phyloP scores from a whole-genome alignment of 2,888 invertebrate species.

The Druceiella hillmani region DNA sequence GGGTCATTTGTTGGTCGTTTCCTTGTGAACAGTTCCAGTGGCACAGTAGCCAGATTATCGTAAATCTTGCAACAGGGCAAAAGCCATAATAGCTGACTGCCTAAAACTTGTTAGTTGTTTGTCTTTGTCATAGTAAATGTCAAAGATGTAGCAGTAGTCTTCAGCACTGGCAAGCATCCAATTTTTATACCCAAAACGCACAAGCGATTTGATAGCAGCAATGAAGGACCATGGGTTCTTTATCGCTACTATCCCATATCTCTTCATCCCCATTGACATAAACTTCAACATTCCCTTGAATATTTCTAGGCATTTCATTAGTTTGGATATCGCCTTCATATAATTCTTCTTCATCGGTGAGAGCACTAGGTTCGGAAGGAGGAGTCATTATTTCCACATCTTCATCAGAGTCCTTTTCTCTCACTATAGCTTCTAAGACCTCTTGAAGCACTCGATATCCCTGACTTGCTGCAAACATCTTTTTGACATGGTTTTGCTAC shows the following conservation, averaged over 20 bases:
- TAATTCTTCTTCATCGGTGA: conserved; percentile 2
- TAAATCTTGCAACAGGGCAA: too few relatives aligned
- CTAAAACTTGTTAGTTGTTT: too few relatives aligned
- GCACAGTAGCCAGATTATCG: too few relatives aligned
- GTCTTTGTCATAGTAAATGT: too few relatives aligned
- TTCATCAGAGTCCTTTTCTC: conserved; percentile 1
- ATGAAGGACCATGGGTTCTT: background rate
- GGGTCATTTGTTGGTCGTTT: too few relatives aligned
- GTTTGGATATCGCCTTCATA: background rate
- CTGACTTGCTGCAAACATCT: background rate
- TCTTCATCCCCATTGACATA: conserved; percentile 1
- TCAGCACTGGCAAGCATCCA: conserved; percentile 6
- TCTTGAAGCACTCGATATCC: background rate
- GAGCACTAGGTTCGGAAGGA: conserved; percentile 3
- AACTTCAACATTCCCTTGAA: conserved; percentile 3
- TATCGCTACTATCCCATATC: conserved; percentile 2
- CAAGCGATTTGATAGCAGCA: background rate
- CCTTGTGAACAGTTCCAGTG: too few relatives aligned
- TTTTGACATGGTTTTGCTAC: background rate
- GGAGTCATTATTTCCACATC: conserved; percentile 1
- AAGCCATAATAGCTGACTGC: too few relatives aligned
- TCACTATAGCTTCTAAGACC: conserved; percentile 1
- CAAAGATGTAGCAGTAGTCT: conserved; percentile 5
- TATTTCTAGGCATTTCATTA: conserved; percentile 3
- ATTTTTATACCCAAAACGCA: conserved; percentile 1